Conservation (phyloP, 64 coral and sea anemone species). For the Stichodactyla helianthus region DNA sequence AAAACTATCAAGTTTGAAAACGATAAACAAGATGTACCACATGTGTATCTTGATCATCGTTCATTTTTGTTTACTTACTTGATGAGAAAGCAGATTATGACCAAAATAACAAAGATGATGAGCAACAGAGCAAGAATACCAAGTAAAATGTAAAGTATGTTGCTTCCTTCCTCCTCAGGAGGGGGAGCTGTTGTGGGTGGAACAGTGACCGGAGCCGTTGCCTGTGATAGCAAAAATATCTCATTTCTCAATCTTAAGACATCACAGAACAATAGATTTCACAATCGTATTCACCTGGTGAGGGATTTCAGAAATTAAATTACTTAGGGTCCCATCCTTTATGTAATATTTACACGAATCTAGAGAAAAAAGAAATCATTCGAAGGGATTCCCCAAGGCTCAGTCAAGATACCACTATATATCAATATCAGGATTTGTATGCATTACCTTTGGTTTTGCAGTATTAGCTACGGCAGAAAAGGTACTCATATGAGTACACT, state of each 20-base stretch:
- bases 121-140: slow-evolving; percentile 37
- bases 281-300: too few relatives aligned
- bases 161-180: slow-evolving; percentile 5
- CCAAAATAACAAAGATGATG: slow-evolving; percentile 13
- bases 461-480: slow-evolving; percentile 57
- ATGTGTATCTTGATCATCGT: too few relatives aligned
- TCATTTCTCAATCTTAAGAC: too few relatives aligned
- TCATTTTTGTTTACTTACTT: slow-evolving; percentile 28
- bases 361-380: neutral
- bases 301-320: too few relatives aligned
- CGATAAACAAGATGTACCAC: too few relatives aligned
- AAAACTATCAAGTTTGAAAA: neutral
- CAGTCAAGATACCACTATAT: neutral
- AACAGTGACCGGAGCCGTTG: slow-evolving; percentile 21
- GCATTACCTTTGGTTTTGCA: slow-evolving; percentile 43
- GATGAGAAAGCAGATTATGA: slow-evolving; percentile 29
- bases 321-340: too few relatives aligned
- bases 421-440: neutral
- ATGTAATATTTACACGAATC: too few relatives aligned
- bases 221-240: neutral
- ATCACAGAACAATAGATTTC: too few relatives aligned
- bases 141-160: slow-evolving; percentile 31
- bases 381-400: neutral
- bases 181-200: slow-evolving; percentile 9
- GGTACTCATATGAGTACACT: slow-evolving; percentile 71